These are phyloP conservation scores for Hydrotaea cyrtoneurina DNA, from an alignment of 2,888 invertebrate species.

Conservation along the genomic window DNA sequence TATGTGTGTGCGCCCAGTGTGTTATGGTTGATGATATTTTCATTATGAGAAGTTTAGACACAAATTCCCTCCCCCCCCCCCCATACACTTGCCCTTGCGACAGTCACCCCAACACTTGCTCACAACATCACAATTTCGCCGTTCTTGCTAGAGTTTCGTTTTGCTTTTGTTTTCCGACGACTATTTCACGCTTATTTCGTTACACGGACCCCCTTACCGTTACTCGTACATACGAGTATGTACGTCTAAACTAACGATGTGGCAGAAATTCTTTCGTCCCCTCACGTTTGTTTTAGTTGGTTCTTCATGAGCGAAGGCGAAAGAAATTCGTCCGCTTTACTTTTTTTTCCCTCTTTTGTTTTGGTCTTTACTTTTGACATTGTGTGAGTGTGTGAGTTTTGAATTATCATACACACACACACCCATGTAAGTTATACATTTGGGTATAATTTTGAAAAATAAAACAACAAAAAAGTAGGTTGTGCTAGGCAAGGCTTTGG, in stretches of 20 bases:
- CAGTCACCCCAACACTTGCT: not conserved
- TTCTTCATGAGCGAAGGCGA: not conserved
- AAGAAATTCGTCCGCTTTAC: not conserved
- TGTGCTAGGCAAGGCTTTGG: not conserved
- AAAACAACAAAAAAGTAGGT: not conserved
- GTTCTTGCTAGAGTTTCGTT: not conserved
- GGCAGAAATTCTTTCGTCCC: not conserved
- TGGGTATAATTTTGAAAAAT: not conserved
- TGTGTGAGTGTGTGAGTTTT: not conserved
- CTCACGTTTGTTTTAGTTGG: not conserved
- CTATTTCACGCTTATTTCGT: conserved; percentile 2
- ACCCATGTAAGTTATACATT: not conserved
- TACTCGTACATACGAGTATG: not conserved
- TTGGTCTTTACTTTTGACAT: not conserved
- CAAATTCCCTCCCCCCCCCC: not conserved
- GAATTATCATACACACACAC: not conserved
- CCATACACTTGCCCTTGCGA: conserved; percentile 4
- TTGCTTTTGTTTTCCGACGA: not conserved
- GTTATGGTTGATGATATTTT: conserved; percentile 55
- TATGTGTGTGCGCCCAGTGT: not conserved
- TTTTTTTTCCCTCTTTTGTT: not conserved
- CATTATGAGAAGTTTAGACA: conserved; percentile 42
- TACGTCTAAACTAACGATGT: not conserved
- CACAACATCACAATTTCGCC: not conserved
- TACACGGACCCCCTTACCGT: not conserved